Conservation (phyloP, 2,888 invertebrate genomes). For the Hypolimnas misippus region DNA sequence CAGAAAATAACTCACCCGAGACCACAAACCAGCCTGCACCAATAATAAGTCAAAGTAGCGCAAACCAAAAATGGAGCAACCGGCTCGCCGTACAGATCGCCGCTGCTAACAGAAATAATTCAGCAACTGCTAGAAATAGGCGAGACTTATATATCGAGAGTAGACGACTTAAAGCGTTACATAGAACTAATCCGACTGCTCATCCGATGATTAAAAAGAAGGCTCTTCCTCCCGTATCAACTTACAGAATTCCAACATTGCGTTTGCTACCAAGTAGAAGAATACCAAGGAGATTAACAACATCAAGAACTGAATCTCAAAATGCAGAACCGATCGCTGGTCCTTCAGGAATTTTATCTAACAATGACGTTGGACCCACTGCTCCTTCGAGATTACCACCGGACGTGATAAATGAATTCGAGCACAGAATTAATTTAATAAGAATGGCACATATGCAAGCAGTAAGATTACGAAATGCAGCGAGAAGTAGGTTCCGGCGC, state of each 20-base stretch:
- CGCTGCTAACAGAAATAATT: conserved; percentile 75
- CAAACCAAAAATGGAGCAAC: conserved; percentile 67
- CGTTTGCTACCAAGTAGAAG: conserved; percentile 59
- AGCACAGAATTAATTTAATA: conserved; percentile 70
- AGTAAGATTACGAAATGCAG: conserved; percentile 68
- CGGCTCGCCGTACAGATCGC: conserved; percentile 77
- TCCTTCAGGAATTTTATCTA: conserved; percentile 37
- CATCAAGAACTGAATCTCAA: conserved; percentile 47
- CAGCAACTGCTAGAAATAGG: conserved; percentile 68
- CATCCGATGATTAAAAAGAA: conserved; percentile 69
- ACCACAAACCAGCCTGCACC: conserved; percentile 44
- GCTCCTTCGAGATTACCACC: conserved; percentile 46
- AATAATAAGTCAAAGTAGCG: conserved; percentile 40
- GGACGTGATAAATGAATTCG: conserved; percentile 62
- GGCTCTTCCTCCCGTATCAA: conserved; percentile 62
- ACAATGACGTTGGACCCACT: conserved; percentile 26
- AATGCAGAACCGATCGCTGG: conserved; percentile 65
- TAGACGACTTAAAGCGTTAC: conserved; percentile 70
- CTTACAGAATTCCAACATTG: conserved; percentile 69
- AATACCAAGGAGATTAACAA: conserved; percentile 43
- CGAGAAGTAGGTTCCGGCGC: conserved; percentile 68
- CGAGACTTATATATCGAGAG: conserved; percentile 71
- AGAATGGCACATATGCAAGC: conserved; percentile 75
- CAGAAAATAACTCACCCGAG: conserved; percentile 25
- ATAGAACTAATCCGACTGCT: conserved; percentile 69